A percentile compares a stretch with the other conserved stretches of the same genome.
Evolutionary conservation across 2,797 vertebrate genomes (phyloP).

Genomic region (Cossypha caffra): DNA sequence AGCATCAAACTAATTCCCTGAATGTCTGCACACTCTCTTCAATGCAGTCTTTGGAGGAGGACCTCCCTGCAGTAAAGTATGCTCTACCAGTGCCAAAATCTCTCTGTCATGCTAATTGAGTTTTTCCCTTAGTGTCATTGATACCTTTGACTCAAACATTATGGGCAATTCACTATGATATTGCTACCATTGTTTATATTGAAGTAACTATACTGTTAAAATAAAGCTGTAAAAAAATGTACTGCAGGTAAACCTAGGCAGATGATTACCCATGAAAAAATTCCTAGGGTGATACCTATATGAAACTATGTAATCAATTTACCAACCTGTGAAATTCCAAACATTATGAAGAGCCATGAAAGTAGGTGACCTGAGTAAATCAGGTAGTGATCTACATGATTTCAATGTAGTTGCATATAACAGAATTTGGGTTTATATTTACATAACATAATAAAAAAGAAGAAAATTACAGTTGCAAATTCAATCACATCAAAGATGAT

Average conservation of each 20-base stretch:
- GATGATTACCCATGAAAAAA: neutral
- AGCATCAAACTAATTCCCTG: neutral
- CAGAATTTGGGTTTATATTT: conserved; percentile 7
- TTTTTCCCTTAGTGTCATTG: neutral
- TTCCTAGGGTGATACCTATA: neutral
- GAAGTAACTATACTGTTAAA: neutral
- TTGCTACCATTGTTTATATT: neutral
- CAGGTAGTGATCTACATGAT: neutral
- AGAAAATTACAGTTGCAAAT: conserved; percentile 41
- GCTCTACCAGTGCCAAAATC: neutral
- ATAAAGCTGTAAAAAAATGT: neutral
- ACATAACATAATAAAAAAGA: conserved; percentile 8
- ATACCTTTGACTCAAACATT: neutral
- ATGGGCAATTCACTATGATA: neutral
- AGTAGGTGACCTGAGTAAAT: neutral
- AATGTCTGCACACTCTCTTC: neutral
- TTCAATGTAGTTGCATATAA: neutral
- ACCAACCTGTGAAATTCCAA: neutral
- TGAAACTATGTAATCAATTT: neutral
- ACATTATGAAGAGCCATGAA: neutral
- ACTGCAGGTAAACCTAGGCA: neutral
- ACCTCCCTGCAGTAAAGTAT: accelerated
- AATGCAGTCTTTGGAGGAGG: neutral
- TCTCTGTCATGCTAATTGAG: neutral
- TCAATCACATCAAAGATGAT: conserved; percentile 22